Evolutionary conservation across 2,888 invertebrate species (phyloP).

Genomic region (Selenia dentaria): DNA sequence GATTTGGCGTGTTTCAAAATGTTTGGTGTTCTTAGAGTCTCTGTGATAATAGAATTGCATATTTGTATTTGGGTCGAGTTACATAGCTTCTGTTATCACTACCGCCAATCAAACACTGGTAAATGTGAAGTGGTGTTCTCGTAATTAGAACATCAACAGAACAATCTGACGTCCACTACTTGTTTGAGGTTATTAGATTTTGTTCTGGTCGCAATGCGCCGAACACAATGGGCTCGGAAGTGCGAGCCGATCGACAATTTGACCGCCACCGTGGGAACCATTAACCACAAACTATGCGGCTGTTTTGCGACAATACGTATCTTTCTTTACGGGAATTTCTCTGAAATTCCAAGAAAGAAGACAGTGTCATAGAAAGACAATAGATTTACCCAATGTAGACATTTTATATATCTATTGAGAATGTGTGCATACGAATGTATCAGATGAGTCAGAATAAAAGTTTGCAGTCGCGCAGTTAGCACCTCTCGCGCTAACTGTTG

Average conservation of each 20-base stretch:
- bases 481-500: constrained; percentile 54
- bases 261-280: constrained; percentile 65
- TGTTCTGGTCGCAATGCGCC: constrained; percentile 23
- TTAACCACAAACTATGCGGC: constrained; percentile 64
- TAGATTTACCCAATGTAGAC: constrained; percentile 46
- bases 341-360: constrained; percentile 34
- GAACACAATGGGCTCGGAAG: constrained; percentile 39
- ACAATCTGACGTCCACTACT: constrained; percentile 8
- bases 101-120: constrained; percentile 44
- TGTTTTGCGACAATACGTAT: constrained; percentile 69
- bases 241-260: constrained; percentile 39
- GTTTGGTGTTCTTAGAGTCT: too few relatives aligned
- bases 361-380: constrained; percentile 41
- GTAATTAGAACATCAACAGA: constrained; percentile 1
- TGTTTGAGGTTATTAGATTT: constrained; percentile 19
- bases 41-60: constrained; percentile 43
- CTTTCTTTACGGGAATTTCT: constrained; percentile 56
- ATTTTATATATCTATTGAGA: constrained; percentile 41
- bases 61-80: constrained; percentile 55
- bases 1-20: constrained; percentile 63
- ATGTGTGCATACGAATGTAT: constrained; percentile 53
- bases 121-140: constrained; percentile 12
- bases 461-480: constrained; percentile 56
- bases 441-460: constrained; percentile 56
- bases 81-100: constrained; percentile 51